phyloP scores from a whole-genome alignment of 2,797 vertebrate genomes.

The Karalla daura region DNA sequence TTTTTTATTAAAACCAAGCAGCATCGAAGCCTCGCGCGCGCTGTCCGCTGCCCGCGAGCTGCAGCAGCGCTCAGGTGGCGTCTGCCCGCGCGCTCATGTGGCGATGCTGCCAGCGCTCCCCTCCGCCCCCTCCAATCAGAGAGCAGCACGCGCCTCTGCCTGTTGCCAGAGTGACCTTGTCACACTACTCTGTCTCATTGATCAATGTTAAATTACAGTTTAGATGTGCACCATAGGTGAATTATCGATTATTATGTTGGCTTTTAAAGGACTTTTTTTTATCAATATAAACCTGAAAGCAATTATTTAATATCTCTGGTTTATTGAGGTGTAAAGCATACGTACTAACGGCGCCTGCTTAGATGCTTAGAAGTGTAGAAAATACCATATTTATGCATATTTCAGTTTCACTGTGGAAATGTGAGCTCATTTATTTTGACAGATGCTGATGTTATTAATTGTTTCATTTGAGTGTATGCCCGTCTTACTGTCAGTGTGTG shows the following conservation, averaged over 20 bases:
- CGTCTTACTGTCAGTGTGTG: neutral
- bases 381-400: no score
- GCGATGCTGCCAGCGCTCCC: neutral
- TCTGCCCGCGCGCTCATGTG: slow-evolving; percentile 51
- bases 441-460: neutral
- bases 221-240: neutral
- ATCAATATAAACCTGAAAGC: no score
- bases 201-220: slow-evolving; percentile 22
- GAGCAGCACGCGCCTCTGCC: slow-evolving; percentile 36
- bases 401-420: no score
- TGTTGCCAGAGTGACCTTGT: slow-evolving; percentile 56
- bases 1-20: neutral
- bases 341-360: no score
- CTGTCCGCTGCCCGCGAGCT: slow-evolving; percentile 36
- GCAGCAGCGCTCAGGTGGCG: slow-evolving; percentile 32
- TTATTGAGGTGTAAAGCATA: neutral
- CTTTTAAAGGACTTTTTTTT: neutral
- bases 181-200: neutral
- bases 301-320: neutral
- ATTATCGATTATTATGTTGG: neutral
- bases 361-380: no score
- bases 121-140: no score
- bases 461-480: neutral
- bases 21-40: slow-evolving; percentile 2
- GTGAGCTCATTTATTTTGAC: neutral